Percentiles rank a stretch among this genome's conserved stretches.
Evolutionary conservation across 2,113 vertebrate species (phyloP).

Genomic region (Lepus timidus): DNA sequence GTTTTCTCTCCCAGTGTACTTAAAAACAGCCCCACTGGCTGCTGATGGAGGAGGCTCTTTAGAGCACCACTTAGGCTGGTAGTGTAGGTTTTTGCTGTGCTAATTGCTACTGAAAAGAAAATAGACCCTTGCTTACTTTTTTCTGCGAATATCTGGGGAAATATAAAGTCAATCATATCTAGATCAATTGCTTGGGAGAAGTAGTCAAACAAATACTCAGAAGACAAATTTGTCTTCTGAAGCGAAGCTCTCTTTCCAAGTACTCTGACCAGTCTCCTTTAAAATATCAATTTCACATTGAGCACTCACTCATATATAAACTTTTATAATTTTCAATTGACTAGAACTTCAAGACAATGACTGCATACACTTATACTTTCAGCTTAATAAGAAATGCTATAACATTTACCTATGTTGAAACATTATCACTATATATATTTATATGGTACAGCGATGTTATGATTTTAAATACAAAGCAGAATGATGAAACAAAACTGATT

Average conservation of each 20-base stretch:
- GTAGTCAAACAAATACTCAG: not conserved
- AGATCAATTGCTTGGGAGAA: slow-evolving; percentile 13
- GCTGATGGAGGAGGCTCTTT: not conserved
- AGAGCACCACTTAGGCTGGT: not conserved
- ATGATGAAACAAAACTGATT: not conserved
- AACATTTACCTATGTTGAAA: not conserved
- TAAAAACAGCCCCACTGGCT: not conserved
- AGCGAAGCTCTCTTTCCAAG: not conserved
- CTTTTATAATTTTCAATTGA: not conserved
- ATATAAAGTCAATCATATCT: not conserved
- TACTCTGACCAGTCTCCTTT: not conserved
- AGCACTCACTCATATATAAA: not conserved
- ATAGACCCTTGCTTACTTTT: not conserved
- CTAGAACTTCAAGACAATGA: slow-evolving; percentile 18
- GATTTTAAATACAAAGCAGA: not conserved
- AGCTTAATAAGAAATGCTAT: not conserved
- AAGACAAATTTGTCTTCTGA: not conserved
- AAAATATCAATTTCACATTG: not conserved
- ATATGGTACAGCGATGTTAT: not conserved
- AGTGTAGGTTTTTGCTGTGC: not conserved
- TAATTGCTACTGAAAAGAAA: not conserved
- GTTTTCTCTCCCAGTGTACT: not conserved
- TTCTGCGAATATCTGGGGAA: not conserved
- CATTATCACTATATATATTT: not conserved
- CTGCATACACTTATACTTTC: not conserved